Evolutionary conservation across 1,140 invertebrate species (phyloP).

Genomic region (Sarcophaga bullata): DNA sequence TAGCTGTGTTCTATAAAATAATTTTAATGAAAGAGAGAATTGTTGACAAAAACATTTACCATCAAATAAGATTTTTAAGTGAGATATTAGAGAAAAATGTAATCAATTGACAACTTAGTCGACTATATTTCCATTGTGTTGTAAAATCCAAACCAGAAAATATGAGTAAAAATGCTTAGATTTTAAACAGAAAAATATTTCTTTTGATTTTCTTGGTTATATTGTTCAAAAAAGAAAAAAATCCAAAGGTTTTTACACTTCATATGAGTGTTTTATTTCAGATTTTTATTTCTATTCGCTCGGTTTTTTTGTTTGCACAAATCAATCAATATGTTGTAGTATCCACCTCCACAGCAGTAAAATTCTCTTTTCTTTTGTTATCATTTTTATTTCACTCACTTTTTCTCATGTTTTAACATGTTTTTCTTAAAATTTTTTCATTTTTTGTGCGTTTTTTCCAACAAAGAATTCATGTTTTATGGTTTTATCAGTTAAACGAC

Average conservation of each 20-base stretch:
- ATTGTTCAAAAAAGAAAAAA: too few species aligned
- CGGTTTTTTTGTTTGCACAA: neutral
- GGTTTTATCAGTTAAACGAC: neutral
- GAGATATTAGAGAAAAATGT: too few species aligned
- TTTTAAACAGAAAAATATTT: neutral
- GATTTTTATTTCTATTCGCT: neutral
- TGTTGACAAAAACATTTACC: too few species aligned
- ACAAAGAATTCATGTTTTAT: neutral
- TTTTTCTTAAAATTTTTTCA: neutral
- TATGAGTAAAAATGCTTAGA: neutral
- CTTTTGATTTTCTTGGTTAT: neutral
- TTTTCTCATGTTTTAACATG: neutral
- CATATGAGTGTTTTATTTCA: conserved; percentile 8
- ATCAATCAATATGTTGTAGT: neutral
- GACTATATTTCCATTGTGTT: too few species aligned
- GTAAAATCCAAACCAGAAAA: too few species aligned
- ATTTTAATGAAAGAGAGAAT: too few species aligned
- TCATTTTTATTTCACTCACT: neutral
- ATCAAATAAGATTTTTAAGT: too few species aligned
- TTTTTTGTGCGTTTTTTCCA: too few species aligned
- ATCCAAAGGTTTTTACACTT: neutral
- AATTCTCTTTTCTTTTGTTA: neutral
- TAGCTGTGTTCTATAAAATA: too few species aligned
- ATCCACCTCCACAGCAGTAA: neutral
- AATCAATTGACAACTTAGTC: too few species aligned